These are phyloP conservation scores for Xiphorhynchus erythropygius DNA, from an alignment of 2,797 vertebrate species.

Conservation along the genomic window DNA sequence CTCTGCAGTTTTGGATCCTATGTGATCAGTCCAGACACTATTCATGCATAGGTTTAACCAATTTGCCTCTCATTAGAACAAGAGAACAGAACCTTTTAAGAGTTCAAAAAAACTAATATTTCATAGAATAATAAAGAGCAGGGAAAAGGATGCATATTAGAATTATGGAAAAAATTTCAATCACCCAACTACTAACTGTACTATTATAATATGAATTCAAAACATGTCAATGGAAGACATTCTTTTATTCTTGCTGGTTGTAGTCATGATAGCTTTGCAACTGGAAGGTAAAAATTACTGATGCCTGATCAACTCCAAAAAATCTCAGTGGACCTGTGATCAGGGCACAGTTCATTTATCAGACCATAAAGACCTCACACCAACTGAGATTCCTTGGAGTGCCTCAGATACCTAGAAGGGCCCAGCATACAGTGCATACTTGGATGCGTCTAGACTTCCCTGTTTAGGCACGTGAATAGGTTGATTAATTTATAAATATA, in stretches of 20 bases:
- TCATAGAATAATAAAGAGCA: not conserved
- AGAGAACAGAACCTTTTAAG: not conserved
- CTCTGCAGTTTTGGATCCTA: not conserved
- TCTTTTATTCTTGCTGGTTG: not conserved
- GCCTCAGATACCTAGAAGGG: not conserved
- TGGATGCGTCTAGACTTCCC: not conserved
- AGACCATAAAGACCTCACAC: not conserved
- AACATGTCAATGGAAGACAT: not conserved
- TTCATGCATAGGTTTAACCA: not conserved
- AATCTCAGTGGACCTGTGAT: not conserved
- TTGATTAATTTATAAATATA: not conserved
- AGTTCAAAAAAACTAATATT: not conserved
- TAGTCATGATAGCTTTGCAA: not conserved
- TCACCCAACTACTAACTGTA: not conserved
- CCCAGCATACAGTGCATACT: not conserved
- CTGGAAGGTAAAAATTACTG: not conserved
- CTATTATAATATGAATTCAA: not conserved
- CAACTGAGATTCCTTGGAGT: not conserved
- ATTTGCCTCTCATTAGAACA: not conserved
- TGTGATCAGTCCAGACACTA: not conserved
- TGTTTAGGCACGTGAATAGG: not conserved
- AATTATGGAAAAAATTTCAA: not conserved
- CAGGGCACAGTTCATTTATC: not conserved
- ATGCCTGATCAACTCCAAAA: not conserved
- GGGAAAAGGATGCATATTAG: not conserved